These are phyloP conservation scores for Notospermus geniculatus DNA, from an alignment of 1,140 invertebrate genomes.

Conservation along the genomic window DNA sequence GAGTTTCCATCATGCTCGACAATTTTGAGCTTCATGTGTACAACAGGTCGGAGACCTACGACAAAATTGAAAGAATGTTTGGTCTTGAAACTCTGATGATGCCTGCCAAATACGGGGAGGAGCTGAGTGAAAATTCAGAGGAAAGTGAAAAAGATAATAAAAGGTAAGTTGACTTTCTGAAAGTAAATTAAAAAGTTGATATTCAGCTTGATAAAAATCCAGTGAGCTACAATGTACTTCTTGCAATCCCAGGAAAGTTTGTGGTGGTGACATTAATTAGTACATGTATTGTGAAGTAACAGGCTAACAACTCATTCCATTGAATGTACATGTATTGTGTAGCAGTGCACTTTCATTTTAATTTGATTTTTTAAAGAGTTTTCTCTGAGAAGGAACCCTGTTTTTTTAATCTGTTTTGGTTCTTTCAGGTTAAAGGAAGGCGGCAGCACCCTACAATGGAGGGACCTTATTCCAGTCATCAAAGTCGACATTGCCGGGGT, in stretches of 20 bases:
- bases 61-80: constrained; percentile 84
- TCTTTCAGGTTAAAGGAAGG: not conserved
- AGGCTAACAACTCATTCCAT: no score
- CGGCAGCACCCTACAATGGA: constrained; percentile 71
- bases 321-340: no score
- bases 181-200: no score
- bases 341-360: no score
- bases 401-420: no score
- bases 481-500: constrained; percentile 88
- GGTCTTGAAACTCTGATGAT: constrained; percentile 76
- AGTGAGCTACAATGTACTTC: no score
- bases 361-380: no score
- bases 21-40: constrained; percentile 95
- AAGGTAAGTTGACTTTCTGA: constrained; percentile 16
- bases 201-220: no score
- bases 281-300: no score
- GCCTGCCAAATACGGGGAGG: constrained; percentile 57
- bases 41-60: constrained; percentile 87
- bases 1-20: constrained; percentile 90
- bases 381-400: no score
- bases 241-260: no score
- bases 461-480: constrained; percentile 94
- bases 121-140: constrained; percentile 17
- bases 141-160: constrained; percentile 50
- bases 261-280: no score